A percentile compares a stretch with the other conserved stretches of the same genome.
Conservation (phyloP, 2,888 invertebrate genomes). For the Toxonevra muliebris region DNA sequence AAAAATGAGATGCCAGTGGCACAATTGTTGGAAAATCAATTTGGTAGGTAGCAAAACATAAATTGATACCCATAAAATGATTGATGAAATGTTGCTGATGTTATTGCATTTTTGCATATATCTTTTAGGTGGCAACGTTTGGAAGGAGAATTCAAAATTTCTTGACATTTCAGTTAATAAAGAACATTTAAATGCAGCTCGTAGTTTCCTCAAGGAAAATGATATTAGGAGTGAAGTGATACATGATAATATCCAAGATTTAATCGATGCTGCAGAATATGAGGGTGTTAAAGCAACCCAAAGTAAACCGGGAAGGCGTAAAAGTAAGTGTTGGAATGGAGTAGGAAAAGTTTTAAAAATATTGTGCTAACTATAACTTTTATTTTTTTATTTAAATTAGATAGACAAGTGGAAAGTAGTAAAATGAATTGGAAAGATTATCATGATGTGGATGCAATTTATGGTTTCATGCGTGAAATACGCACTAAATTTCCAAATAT, state of each 20-base stretch:
- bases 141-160: constrained; percentile 62
- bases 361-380: neutral
- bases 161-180: constrained; percentile 77
- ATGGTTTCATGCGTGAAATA: constrained; percentile 77
- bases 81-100: neutral
- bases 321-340: constrained; percentile 49
- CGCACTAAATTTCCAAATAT: constrained; percentile 75
- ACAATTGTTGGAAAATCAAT: constrained; percentile 53
- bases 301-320: constrained; percentile 68
- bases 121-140: constrained; percentile 54
- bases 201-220: constrained; percentile 70
- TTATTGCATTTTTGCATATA: neutral
- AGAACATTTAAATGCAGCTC: constrained; percentile 71
- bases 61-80: neutral
- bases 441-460: constrained; percentile 74
- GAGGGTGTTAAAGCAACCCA: constrained; percentile 64
- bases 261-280: constrained; percentile 75
- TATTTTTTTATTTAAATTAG: constrained; percentile 35
- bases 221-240: constrained; percentile 73
- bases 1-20: constrained; percentile 47
- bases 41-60: constrained; percentile 43
- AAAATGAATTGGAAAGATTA: constrained; percentile 79
- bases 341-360: neutral
- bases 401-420: constrained; percentile 52
- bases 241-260: constrained; percentile 78